These are phyloP conservation scores for Ormia ochracea DNA, from an alignment of 2,888 invertebrate species.

Conservation along the genomic window DNA sequence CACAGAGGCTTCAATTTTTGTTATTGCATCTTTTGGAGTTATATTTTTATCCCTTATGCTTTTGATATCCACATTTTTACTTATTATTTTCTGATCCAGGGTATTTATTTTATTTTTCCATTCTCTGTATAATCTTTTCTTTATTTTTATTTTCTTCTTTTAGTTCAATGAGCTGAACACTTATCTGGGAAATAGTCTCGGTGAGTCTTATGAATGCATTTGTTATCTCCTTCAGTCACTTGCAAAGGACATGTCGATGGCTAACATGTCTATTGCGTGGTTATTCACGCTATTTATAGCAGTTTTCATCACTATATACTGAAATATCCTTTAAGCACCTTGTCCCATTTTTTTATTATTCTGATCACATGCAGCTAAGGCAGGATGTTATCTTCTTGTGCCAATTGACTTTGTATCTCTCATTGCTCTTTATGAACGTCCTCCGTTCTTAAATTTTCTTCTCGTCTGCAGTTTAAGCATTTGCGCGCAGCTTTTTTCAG, in stretches of 20 bases:
- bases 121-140: background rate
- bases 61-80: background rate
- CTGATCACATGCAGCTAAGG: too few relatives aligned
- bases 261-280: too few relatives aligned
- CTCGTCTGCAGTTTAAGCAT: background rate
- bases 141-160: background rate
- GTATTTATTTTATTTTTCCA: background rate
- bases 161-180: slow-evolving; percentile 1
- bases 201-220: background rate
- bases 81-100: background rate
- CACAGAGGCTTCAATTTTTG: background rate
- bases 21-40: background rate
- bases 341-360: too few relatives aligned
- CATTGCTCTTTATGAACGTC: background rate
- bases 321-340: too few relatives aligned
- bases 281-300: too few relatives aligned
- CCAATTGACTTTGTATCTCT: too few relatives aligned
- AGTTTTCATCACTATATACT: too few relatives aligned
- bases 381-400: too few relatives aligned
- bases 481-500: background rate
- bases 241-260: background rate
- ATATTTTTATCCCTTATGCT: background rate
- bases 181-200: background rate
- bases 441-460: background rate
- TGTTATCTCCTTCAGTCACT: background rate